Evolutionary conservation across 2,888 invertebrate genomes (phyloP), one percentile per base, ranked within the genome.

Genomic region (Actias luna): DNA sequence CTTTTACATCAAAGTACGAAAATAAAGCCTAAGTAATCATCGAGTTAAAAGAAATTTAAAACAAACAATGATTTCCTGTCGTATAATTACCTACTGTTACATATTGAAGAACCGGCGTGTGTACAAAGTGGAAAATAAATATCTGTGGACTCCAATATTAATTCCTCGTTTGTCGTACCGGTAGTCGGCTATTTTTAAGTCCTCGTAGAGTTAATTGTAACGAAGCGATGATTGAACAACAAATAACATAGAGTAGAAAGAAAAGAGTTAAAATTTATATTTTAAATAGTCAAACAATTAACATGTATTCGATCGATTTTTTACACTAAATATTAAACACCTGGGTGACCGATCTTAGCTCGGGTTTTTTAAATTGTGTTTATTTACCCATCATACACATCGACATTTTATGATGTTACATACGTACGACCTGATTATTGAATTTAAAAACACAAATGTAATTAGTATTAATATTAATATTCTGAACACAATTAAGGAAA

Each of bases 151-250:
- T 82, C 80, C 75, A 76, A 83, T 88, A 88, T 89, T 89, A 89
- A 89, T 88, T 85, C 83, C 87, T 88, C 87, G 87, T 88, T 89
- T 87, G 85, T 87, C 80, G 75, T 82, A 80, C 77, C 73, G 73
- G 72, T 74, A 77, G 78, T 79, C 74, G 75, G 82, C 78, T 74
- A 84, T 85, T 87, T 87, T 82, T 77, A 77, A 81, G 73, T 70
- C 74, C 77, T 72, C 73, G 80, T 78, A 79, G 82, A 81, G 83
- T 87, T 87, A 88, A 88, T 85, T 87, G 87, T 87, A 83, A 82
- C 75, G 74, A 75, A 78, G 75, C 69, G 75, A 74, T 70, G 70
- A 71, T 75, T 67, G 79, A 69, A 83, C 83, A 83, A 70, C 59
- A 73, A 72, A 78, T 74, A 68, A 33, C 36, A 63, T 78, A 67